Evolutionary conservation across 2,888 invertebrate genomes (phyloP).

Genomic region (Agrotis segetum): DNA sequence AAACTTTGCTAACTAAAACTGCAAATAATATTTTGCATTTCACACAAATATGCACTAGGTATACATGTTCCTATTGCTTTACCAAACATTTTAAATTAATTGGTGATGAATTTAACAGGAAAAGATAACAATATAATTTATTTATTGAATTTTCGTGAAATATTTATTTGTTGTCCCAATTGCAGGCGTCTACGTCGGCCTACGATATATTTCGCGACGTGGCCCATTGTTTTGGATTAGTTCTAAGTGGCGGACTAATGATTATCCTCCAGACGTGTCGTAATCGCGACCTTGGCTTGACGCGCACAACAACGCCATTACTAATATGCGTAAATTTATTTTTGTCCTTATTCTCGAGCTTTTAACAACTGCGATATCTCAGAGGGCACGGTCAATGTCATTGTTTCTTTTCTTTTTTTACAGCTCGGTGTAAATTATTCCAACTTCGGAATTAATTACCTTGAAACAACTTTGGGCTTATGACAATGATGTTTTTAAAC

Average conservation of each 20-base stretch:
- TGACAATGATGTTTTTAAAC: slow-evolving; percentile 23
- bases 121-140: not conserved
- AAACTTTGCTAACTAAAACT: slow-evolving; percentile 28
- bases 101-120: not conserved
- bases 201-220: slow-evolving; percentile 22
- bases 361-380: slow-evolving; percentile 31
- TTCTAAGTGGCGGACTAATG: slow-evolving; percentile 66
- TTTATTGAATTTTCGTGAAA: not conserved
- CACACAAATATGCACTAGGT: no score
- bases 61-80: not conserved
- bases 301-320: slow-evolving; percentile 63
- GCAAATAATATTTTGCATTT: slow-evolving; percentile 10
- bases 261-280: slow-evolving; percentile 73
- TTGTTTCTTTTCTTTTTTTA: slow-evolving; percentile 30
- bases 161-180: not conserved
- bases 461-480: slow-evolving; percentile 37
- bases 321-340: slow-evolving; percentile 54
- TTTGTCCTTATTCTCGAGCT: slow-evolving; percentile 50
- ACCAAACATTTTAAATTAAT: not conserved
- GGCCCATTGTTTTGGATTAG: slow-evolving; percentile 68
- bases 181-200: not conserved
- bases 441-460: slow-evolving; percentile 26
- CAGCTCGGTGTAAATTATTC: slow-evolving; percentile 10
- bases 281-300: slow-evolving; percentile 70
- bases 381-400: slow-evolving; percentile 44